Percentiles rank a stretch among this genome's conserved stretches.
phyloP scores from a whole-genome alignment of 2,797 vertebrate species.

The Parambassis ranga region DNA sequence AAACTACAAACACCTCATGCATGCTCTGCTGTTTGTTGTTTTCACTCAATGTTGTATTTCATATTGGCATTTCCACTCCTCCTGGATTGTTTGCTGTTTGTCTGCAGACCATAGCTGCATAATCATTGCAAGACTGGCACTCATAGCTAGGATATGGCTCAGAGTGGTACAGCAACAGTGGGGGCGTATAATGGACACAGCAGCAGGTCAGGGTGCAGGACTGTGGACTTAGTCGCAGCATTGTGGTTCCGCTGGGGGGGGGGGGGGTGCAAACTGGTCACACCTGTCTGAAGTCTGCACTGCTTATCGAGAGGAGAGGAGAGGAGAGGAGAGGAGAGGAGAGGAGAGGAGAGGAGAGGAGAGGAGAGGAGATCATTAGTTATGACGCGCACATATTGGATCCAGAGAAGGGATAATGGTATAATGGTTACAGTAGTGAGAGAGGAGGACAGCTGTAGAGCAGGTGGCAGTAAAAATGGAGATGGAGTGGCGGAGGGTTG shows the following conservation, averaged over 20 bases:
- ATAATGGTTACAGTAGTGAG: slow-evolving; percentile 51
- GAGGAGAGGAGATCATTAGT: slow-evolving; percentile 18
- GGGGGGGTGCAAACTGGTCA: slow-evolving; percentile 54
- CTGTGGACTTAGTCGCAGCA: slow-evolving; percentile 34
- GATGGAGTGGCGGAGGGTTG: slow-evolving; percentile 45
- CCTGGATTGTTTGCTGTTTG: background rate
- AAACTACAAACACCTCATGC: background rate
- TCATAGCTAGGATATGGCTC: slow-evolving; percentile 7
- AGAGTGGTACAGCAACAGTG: slow-evolving; percentile 11
- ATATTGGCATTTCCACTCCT: background rate
- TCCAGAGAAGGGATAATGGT: slow-evolving; percentile 47
- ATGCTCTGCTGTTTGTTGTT: background rate
- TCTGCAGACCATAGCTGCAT: slow-evolving; percentile 1
- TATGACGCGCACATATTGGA: slow-evolving; percentile 29
- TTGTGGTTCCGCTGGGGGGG: slow-evolving; percentile 38
- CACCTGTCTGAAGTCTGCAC: slow-evolving; percentile 64
- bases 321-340: background rate
- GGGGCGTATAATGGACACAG: slow-evolving; percentile 17
- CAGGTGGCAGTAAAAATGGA: slow-evolving; percentile 55
- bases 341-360: background rate
- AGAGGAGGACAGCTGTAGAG: slow-evolving; percentile 56
- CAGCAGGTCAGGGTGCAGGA: slow-evolving; percentile 33
- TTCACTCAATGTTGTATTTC: slow-evolving; percentile 2
- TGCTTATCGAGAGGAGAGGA: slow-evolving; percentile 41
- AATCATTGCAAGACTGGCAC: slow-evolving; percentile 18